Evolutionary conservation across 2,888 invertebrate species (phyloP).

Genomic region (Eupithecia tripunctaria): DNA sequence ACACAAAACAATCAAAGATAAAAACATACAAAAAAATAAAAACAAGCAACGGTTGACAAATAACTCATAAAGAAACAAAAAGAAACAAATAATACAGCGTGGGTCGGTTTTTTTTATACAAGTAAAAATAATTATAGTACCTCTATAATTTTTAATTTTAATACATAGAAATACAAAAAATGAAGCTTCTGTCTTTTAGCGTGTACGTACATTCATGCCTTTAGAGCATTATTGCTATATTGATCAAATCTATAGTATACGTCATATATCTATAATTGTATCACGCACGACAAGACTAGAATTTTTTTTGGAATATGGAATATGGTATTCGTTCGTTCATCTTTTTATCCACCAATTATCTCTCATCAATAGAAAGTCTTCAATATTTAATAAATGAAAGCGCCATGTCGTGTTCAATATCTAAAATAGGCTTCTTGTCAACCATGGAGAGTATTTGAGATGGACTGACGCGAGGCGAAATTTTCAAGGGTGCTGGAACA

Average conservation of each 20-base stretch:
- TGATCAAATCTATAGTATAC: no score
- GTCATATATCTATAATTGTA: no score
- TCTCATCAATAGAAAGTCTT: background rate
- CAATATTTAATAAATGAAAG: slow-evolving; percentile 18
- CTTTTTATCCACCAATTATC: background rate
- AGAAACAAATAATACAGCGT: no score
- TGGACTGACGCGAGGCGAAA: slow-evolving; percentile 58
- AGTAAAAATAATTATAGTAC: no score
- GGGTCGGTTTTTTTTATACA: no score
- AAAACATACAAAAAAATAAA: no score
- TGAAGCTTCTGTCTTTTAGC: background rate
- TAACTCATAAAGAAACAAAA: no score
- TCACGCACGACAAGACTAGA: no score
- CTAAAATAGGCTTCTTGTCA: slow-evolving; percentile 65
- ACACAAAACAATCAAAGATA: no score
- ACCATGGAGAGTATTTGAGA: slow-evolving; percentile 59
- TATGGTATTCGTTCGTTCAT: background rate
- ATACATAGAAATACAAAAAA: no score
- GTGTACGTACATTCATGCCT: background rate
- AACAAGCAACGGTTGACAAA: no score
- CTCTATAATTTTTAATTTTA: background rate
- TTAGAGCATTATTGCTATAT: background rate
- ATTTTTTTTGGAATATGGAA: no score
- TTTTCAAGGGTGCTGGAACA: slow-evolving; percentile 60
- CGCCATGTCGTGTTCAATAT: slow-evolving; percentile 52